Percentiles rank a stretch among this genome's conserved stretches.
Conservation (phyloP, 2,797 vertebrate genomes). For the Buphagus erythrorhynchus region DNA sequence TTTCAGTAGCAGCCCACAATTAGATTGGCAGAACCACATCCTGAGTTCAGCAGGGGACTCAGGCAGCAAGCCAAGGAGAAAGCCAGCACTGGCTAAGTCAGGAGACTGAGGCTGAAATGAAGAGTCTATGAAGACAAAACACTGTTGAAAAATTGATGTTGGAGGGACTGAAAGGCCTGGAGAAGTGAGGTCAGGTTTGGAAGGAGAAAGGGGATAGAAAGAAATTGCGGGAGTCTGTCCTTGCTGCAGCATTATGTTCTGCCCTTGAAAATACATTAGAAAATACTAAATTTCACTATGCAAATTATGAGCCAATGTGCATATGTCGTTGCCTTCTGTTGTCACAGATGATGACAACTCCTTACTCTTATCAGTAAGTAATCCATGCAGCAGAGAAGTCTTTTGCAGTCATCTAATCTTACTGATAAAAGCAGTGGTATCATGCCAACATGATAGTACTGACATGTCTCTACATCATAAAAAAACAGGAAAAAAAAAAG, state of each 20-base stretch:
- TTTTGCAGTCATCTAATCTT: neutral
- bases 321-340: neutral
- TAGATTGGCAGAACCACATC: conserved; percentile 60
- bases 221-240: neutral
- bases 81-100: conserved; percentile 31
- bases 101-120: conserved; percentile 25
- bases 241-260: neutral
- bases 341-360: neutral
- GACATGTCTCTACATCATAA: neutral
- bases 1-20: conserved; percentile 59
- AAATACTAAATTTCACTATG: neutral
- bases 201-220: neutral
- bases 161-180: neutral
- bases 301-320: neutral
- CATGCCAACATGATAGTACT: neutral
- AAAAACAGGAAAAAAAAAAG: neutral
- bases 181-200: neutral
- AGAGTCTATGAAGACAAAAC: neutral
- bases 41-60: conserved; percentile 59
- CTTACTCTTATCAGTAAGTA: neutral
- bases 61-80: conserved; percentile 45
- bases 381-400: neutral
- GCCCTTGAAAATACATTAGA: neutral
- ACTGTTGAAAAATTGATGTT: neutral
- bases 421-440: neutral